Conservation (phyloP, 2,113 vertebrate species). For the Condylura cristata region DNA sequence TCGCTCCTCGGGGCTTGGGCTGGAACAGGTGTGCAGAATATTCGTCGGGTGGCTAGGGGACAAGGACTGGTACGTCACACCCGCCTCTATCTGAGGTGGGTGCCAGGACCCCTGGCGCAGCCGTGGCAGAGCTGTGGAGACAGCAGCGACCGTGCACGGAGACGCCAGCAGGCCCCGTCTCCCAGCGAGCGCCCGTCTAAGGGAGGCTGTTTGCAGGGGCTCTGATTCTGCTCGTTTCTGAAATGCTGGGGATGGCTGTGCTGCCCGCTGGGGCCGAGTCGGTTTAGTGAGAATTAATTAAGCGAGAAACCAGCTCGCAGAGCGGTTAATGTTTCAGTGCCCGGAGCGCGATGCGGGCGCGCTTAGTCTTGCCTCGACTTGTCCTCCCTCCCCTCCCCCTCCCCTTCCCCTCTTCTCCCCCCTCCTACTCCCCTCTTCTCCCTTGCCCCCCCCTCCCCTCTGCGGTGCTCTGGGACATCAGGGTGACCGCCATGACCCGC, state of each 20-base stretch:
- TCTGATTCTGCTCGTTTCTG: constrained; percentile 46
- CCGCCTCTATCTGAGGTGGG: background rate
- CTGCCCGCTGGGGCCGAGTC: constrained; percentile 71
- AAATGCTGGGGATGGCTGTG: constrained; percentile 59
- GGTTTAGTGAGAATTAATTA: constrained; percentile 76
- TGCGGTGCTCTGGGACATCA: background rate
- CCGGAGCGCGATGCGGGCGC: constrained; percentile 51
- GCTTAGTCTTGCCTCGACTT: constrained; percentile 33
- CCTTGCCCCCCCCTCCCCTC: background rate
- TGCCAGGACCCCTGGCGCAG: background rate
- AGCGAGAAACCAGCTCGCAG: constrained; percentile 49
- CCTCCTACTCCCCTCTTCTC: background rate
- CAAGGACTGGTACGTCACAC: background rate
- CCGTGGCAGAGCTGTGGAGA: constrained; percentile 42
- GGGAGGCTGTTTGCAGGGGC: constrained; percentile 49
- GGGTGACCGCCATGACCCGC: background rate
- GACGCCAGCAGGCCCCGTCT: background rate
- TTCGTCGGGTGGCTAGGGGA: background rate
- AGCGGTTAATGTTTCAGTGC: constrained; percentile 74
- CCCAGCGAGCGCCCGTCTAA: too few species aligned
- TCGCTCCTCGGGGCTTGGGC: background rate
- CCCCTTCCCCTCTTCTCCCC: background rate
- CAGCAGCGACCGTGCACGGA: constrained; percentile 44
- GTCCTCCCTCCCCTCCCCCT: background rate
- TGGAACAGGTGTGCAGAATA: background rate